Evolutionary conservation across 1,140 invertebrate genomes (phyloP).

Genomic region (Brachionus paranguensis): DNA sequence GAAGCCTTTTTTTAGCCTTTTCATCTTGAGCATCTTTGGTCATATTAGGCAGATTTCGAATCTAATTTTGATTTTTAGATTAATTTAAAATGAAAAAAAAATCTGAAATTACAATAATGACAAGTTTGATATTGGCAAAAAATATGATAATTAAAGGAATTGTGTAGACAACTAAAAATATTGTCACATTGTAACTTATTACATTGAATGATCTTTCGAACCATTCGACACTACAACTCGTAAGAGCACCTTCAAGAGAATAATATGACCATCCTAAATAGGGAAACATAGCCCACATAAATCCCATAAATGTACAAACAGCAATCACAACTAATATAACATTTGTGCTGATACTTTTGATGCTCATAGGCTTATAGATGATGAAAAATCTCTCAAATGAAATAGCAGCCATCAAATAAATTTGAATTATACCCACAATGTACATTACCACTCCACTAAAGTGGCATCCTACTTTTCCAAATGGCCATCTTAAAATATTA

Average conservation of each 20-base stretch:
- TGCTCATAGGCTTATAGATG: constrained; percentile 19
- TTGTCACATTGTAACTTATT: constrained; percentile 37
- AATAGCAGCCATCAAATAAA: constrained; percentile 28
- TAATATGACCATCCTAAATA: constrained; percentile 35
- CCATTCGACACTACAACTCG: constrained; percentile 31
- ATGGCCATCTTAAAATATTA: background rate
- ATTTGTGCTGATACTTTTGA: constrained; percentile 24
- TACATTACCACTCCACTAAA: constrained; percentile 14
- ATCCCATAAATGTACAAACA: background rate
- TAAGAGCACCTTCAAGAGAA: constrained; percentile 35
- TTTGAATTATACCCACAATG: background rate
- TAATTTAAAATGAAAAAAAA: background rate
- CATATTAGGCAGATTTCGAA: constrained; percentile 17
- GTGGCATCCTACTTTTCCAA: background rate
- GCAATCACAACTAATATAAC: background rate
- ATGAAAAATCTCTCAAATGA: constrained; percentile 28
- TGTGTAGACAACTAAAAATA: constrained; percentile 8
- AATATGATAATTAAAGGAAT: constrained; percentile 24
- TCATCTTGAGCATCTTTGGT: constrained; percentile 24
- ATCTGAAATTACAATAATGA: background rate
- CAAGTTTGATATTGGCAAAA: background rate
- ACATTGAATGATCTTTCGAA: constrained; percentile 38
- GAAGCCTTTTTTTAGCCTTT: constrained; percentile 2
- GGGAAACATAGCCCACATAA: background rate
- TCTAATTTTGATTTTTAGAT: background rate